These are phyloP conservation scores for Marmota flaviventris DNA, from an alignment of 2,113 vertebrate genomes.

Conservation along the genomic window DNA sequence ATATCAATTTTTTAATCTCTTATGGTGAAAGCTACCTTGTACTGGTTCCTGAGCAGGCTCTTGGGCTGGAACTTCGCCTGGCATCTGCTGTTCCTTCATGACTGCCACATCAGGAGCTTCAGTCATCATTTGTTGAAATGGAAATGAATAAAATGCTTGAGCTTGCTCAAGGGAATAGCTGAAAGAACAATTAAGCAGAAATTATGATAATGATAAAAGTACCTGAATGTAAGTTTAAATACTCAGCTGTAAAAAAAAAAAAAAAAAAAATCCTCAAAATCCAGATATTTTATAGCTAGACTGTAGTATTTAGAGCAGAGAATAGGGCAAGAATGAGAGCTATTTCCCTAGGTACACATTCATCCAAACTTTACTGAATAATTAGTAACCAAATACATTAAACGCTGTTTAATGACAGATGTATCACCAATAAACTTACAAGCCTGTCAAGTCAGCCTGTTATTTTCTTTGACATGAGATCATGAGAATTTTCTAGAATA, in stretches of 20 bases:
- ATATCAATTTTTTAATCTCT: neutral
- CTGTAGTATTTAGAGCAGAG: neutral
- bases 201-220: neutral
- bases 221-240: neutral
- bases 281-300: neutral
- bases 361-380: neutral
- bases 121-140: slow-evolving; percentile 86
- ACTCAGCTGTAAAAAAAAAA: neutral
- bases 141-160: slow-evolving; percentile 86
- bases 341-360: neutral
- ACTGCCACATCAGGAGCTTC: slow-evolving; percentile 81
- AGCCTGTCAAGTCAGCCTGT: neutral
- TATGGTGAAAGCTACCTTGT: slow-evolving; percentile 83
- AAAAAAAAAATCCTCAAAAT: neutral
- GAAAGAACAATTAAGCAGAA: slow-evolving; percentile 48
- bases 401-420: neutral
- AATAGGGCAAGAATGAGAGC: neutral
- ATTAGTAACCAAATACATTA: neutral
- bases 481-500: neutral
- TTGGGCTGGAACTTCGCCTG: slow-evolving; percentile 78
- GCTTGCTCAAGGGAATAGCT: slow-evolving; percentile 88
- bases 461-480: slow-evolving; percentile 28
- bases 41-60: slow-evolving; percentile 82
- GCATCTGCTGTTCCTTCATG: slow-evolving; percentile 76
- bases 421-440: neutral